Evolutionary conservation across 1,140 invertebrate species (phyloP).

Genomic region (Papilio xuthus): DNA sequence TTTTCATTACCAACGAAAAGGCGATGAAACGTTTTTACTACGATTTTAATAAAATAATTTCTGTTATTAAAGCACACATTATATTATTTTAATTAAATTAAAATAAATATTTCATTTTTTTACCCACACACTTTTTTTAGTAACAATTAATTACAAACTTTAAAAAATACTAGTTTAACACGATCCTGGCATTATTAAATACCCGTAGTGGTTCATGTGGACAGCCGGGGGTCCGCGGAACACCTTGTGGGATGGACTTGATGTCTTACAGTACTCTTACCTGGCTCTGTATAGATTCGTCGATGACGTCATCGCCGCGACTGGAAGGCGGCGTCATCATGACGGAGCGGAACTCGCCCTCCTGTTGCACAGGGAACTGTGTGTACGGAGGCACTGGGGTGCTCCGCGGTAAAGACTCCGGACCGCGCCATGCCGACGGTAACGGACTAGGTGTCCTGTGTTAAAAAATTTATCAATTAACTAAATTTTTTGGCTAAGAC

Average conservation of each 20-base stretch:
- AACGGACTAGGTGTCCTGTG: constrained; percentile 67
- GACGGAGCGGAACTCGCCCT: constrained; percentile 66
- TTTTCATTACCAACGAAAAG: neutral
- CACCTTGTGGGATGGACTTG: too few species aligned
- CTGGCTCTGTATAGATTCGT: constrained; percentile 72
- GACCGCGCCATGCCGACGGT: constrained; percentile 59
- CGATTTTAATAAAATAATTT: neutral
- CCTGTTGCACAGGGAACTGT: constrained; percentile 53
- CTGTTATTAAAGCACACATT: too few species aligned
- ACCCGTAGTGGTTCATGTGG: too few species aligned
- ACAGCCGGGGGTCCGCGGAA: too few species aligned
- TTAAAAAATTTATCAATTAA: too few species aligned
- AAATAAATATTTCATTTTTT: too few species aligned
- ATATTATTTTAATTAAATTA: too few species aligned
- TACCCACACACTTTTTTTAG: too few species aligned
- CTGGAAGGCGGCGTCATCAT: constrained; percentile 65
- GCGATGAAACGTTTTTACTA: neutral
- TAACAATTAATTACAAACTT: too few species aligned
- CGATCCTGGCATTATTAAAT: too few species aligned
- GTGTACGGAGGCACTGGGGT: constrained; percentile 58
- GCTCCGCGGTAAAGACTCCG: constrained; percentile 70
- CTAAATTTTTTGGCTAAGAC: too few species aligned
- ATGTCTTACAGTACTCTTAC: constrained; percentile 46
- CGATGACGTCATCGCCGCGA: constrained; percentile 69
- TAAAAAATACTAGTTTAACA: too few species aligned